Percentiles rank a stretch among this genome's conserved stretches.
phyloP scores from a whole-genome alignment of 2,888 invertebrate genomes.

The Bimastos eiseni region DNA sequence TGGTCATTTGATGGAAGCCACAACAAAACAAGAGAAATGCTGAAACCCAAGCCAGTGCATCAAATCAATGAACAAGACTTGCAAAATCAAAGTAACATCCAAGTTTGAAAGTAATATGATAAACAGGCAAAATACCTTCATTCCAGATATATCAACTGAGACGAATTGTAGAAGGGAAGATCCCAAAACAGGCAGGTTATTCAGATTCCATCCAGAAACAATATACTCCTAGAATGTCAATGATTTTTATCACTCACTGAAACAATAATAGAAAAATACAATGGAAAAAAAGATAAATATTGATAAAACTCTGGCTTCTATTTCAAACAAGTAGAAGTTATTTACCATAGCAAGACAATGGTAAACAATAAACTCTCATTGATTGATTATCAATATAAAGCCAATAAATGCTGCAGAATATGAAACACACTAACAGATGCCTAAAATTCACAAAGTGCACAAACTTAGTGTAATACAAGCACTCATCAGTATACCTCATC shows the following conservation, averaged over 20 bases:
- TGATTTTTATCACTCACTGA: neutral
- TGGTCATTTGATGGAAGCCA: neutral
- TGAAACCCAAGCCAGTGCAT: neutral
- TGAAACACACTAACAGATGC: neutral
- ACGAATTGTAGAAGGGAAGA: slow-evolving; percentile 88
- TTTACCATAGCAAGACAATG: too few species aligned
- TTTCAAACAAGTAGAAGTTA: neutral
- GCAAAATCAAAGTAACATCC: neutral
- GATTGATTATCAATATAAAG: too few species aligned
- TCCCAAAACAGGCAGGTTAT: slow-evolving; percentile 90
- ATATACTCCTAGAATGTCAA: slow-evolving; percentile 56
- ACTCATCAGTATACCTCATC: slow-evolving; percentile 18
- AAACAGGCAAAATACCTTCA: slow-evolving; percentile 71
- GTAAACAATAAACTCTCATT: neutral
- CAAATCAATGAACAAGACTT: neutral
- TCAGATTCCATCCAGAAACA: slow-evolving; percentile 90
- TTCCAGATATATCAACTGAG: slow-evolving; percentile 95
- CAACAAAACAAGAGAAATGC: neutral
- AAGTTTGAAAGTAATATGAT: neutral
- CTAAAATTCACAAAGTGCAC: neutral
- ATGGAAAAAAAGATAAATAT: neutral
- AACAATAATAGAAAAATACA: neutral
- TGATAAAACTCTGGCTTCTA: neutral
- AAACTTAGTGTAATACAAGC: neutral
- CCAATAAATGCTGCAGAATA: neutral